phyloP scores from a whole-genome alignment of 2,888 invertebrate species.

The Drosophila colorata region DNA sequence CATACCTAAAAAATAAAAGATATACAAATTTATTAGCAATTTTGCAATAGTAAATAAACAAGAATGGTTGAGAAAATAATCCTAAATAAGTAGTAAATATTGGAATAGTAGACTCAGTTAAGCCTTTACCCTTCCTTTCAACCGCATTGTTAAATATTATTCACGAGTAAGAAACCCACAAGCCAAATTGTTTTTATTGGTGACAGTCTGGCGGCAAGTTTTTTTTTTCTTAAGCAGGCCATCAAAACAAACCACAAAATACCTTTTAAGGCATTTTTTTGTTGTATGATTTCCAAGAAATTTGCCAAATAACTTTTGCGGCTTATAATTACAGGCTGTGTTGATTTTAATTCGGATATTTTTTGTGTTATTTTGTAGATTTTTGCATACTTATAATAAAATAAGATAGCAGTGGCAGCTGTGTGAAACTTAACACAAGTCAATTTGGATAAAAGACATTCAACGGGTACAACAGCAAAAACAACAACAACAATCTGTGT shows the following conservation, averaged over 20 bases:
- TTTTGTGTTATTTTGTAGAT: constrained; percentile 5
- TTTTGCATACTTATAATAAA: constrained; percentile 54
- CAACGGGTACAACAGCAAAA: constrained; percentile 23
- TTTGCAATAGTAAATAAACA: not conserved
- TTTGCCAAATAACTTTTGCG: constrained; percentile 39
- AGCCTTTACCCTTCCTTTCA: not conserved
- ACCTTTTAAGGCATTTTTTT: constrained; percentile 55
- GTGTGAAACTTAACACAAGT: constrained; percentile 78
- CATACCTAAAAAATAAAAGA: constrained; percentile 55
- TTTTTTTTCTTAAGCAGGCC: constrained; percentile 7
- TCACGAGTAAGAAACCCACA: not conserved
- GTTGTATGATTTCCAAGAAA: constrained; percentile 64
- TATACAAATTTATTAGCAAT: constrained; percentile 19
- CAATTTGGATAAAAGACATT: constrained; percentile 73
- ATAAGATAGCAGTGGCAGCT: constrained; percentile 25
- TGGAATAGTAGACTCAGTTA: not conserved
- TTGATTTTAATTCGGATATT: constrained; percentile 32
- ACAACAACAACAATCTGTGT: constrained; percentile 19
- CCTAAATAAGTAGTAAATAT: not conserved
- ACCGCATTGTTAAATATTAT: constrained; percentile 3
- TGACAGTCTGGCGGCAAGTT: constrained; percentile 57
- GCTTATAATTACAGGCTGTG: constrained; percentile 72
- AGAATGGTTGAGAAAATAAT: not conserved
- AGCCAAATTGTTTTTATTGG: constrained; percentile 26
- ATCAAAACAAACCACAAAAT: constrained; percentile 62